Conservation (phyloP, 1,140 invertebrate genomes). For the Bombus turneri region DNA sequence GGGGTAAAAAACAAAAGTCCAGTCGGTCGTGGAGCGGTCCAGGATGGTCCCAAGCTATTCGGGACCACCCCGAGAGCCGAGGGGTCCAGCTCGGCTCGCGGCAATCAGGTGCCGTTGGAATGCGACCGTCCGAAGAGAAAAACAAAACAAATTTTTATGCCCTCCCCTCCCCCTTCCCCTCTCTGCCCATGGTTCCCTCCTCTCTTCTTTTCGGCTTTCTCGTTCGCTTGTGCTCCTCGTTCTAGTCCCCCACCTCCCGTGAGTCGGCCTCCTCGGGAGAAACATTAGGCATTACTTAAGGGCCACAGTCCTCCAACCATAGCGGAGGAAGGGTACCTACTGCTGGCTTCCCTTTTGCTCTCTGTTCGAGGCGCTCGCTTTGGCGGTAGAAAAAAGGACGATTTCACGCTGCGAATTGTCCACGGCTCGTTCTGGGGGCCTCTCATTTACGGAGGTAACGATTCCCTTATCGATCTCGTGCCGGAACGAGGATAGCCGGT, state of each 20-base stretch:
- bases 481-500: constrained; percentile 44
- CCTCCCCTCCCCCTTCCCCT: constrained; percentile 64
- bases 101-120: constrained; percentile 78
- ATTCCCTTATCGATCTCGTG: constrained; percentile 60
- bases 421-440: constrained; percentile 71
- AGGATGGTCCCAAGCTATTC: constrained; percentile 76
- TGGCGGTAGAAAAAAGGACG: constrained; percentile 68
- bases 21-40: constrained; percentile 69
- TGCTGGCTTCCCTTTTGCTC: constrained; percentile 35
- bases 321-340: constrained; percentile 60
- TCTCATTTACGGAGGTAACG: constrained; percentile 56
- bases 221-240: constrained; percentile 64
- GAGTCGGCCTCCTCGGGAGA: constrained; percentile 52
- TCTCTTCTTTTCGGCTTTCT: constrained; percentile 34
- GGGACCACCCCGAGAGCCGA: constrained; percentile 76
- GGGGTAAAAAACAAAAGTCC: constrained; percentile 72
- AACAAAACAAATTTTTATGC: constrained; percentile 78
- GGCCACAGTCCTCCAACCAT: constrained; percentile 51
- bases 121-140: constrained; percentile 75
- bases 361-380: constrained; percentile 43
- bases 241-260: constrained; percentile 46
- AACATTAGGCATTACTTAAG: constrained; percentile 79
- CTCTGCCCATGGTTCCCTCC: neutral
- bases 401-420: constrained; percentile 78
- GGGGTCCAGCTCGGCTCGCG: constrained; percentile 65